Evolutionary conservation across 2,113 vertebrate genomes (phyloP).

Genomic region (Lagopus leucura): DNA sequence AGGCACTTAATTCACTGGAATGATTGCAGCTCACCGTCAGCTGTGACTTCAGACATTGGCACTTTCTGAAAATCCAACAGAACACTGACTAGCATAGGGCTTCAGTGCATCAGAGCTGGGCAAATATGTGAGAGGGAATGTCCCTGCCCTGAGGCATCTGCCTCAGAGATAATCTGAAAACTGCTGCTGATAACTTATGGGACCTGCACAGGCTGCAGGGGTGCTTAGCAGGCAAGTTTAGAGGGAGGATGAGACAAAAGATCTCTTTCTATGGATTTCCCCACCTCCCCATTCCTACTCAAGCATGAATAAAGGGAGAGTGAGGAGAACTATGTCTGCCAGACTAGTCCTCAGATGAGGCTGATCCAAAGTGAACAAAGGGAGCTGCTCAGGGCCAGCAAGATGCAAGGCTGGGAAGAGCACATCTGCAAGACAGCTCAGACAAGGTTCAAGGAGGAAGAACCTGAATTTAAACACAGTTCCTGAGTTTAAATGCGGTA

Average conservation of each 20-base stretch:
- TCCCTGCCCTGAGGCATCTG: background rate
- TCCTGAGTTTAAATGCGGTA: no score
- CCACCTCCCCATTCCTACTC: background rate
- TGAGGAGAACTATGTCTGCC: background rate
- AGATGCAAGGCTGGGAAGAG: background rate
- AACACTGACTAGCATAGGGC: background rate
- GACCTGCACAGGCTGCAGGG: background rate
- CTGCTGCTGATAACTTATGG: background rate
- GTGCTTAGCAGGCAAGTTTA: background rate
- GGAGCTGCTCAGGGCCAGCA: background rate
- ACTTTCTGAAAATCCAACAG: background rate
- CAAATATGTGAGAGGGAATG: background rate
- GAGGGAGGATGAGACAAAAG: background rate
- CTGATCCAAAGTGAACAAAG: background rate
- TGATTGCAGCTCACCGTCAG: background rate
- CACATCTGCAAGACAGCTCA: accelerated
- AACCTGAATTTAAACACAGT: background rate
- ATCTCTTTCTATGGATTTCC: background rate
- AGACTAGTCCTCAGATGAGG: accelerated
- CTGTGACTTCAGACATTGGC: background rate
- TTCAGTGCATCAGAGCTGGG: background rate
- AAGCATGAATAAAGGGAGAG: background rate
- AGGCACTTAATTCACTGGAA: background rate
- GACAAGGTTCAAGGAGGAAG: background rate
- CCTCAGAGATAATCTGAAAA: background rate